Evolutionary conservation across 2,888 invertebrate genomes (phyloP).

Genomic region (Timema podura): DNA sequence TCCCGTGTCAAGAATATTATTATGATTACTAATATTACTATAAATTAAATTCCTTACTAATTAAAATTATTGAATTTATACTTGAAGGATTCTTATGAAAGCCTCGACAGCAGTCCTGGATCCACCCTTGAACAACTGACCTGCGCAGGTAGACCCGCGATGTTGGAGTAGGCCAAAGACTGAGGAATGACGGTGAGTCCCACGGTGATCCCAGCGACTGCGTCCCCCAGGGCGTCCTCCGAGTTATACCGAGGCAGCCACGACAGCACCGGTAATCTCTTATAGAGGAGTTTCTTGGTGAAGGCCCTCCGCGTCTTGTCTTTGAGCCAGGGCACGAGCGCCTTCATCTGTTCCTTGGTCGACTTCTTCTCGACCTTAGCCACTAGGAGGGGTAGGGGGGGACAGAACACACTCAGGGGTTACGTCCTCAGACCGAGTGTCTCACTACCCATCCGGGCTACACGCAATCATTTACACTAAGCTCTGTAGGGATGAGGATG

Average conservation of each 20-base stretch:
- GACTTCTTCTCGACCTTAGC: conserved; percentile 41
- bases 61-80: too few species aligned
- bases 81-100: too few species aligned
- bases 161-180: conserved; percentile 74
- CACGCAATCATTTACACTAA: too few species aligned
- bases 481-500: too few species aligned
- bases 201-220: conserved; percentile 88
- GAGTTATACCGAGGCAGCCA: conserved; percentile 77
- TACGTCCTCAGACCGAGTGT: too few species aligned
- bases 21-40: too few species aligned
- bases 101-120: too few species aligned
- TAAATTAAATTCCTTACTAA: too few species aligned
- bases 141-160: conserved; percentile 71
- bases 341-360: conserved; percentile 39
- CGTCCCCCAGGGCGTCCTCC: conserved; percentile 73
- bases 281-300: conserved; percentile 67
- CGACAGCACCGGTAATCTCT: conserved; percentile 65
- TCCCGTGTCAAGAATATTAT: too few species aligned
- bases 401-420: too few species aligned
- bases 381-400: conserved; percentile 31
- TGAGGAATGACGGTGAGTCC: conserved; percentile 90
- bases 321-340: conserved; percentile 45
- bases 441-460: too few species aligned
- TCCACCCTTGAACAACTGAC: conserved; percentile 41
- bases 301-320: conserved; percentile 49